phyloP scores from a whole-genome alignment of 2,888 invertebrate genomes.

The Netelia virgata region DNA sequence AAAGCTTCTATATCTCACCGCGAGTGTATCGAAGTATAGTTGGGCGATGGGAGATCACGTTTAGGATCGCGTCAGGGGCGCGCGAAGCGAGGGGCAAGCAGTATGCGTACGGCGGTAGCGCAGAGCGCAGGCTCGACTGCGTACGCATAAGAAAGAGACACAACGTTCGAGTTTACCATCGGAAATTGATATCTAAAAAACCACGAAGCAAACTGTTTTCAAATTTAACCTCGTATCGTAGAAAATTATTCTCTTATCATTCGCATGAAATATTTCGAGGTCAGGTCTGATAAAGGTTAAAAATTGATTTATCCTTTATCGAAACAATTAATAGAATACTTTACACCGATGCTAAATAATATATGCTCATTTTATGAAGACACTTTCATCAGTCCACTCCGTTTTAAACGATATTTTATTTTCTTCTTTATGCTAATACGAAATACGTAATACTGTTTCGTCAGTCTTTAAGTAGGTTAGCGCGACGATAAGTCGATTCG shows the following conservation, averaged over 20 bases:
- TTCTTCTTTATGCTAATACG: background rate
- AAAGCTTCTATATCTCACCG: background rate
- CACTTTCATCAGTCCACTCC: too few species aligned
- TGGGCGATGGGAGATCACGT: background rate
- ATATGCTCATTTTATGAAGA: too few species aligned
- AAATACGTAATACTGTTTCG: slow-evolving; percentile 12
- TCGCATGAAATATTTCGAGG: background rate
- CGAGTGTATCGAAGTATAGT: background rate
- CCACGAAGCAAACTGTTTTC: background rate
- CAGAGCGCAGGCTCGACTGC: background rate
- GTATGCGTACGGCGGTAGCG: background rate
- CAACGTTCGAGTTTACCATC: background rate
- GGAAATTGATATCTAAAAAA: background rate
- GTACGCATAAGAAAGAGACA: background rate
- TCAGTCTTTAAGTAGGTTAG: slow-evolving; percentile 30
- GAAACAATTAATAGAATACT: background rate
- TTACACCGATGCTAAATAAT: background rate
- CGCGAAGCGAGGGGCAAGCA: background rate
- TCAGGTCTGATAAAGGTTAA: background rate
- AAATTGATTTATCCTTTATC: background rate
- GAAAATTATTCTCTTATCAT: background rate
- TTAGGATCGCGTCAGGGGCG: background rate
- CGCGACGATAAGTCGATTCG: slow-evolving; percentile 18
- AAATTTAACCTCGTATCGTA: background rate
- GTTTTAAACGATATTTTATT: background rate